Evolutionary conservation across 2,888 invertebrate genomes (phyloP).

Genomic region (Ethmia dodecea): DNA sequence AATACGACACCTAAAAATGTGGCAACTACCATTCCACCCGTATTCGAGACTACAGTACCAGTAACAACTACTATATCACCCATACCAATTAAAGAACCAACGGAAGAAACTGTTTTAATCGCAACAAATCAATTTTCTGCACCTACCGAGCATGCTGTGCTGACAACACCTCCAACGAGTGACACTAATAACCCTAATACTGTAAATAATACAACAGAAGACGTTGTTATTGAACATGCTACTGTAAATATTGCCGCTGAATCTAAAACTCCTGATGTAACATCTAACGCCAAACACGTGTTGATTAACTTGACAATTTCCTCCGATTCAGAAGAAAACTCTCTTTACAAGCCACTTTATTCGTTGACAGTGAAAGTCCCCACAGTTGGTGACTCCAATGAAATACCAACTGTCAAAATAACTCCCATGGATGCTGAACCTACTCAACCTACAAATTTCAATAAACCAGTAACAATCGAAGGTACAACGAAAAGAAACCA

Average conservation of each 20-base stretch:
- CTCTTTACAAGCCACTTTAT: constrained; percentile 81
- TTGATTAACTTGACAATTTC: constrained; percentile 90
- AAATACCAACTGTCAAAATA: constrained; percentile 76
- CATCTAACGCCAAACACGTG: constrained; percentile 78
- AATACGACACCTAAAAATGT: constrained; percentile 15
- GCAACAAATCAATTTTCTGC: constrained; percentile 36
- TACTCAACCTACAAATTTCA: constrained; percentile 58
- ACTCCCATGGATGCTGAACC: constrained; percentile 64
- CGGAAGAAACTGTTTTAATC: constrained; percentile 23
- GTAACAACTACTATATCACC: constrained; percentile 23
- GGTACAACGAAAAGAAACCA: constrained; percentile 35
- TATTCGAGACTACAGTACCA: constrained; percentile 22
- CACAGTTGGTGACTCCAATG: constrained; percentile 72
- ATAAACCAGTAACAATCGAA: constrained; percentile 60
- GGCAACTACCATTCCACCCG: constrained; percentile 20
- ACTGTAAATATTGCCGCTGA: constrained; percentile 43
- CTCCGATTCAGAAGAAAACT: constrained; percentile 75
- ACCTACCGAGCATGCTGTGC: constrained; percentile 43
- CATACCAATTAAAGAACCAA: constrained; percentile 27
- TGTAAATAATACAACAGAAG: constrained; percentile 26
- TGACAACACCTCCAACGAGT: constrained; percentile 36
- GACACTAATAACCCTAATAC: constrained; percentile 45
- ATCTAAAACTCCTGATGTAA: constrained; percentile 45
- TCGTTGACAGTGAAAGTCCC: constrained; percentile 89
- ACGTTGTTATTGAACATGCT: constrained; percentile 24